Percentiles rank a stretch among this genome's conserved stretches.
Evolutionary conservation across 2,113 vertebrate species (phyloP).

Genomic region (Salvelinus sp.): DNA sequence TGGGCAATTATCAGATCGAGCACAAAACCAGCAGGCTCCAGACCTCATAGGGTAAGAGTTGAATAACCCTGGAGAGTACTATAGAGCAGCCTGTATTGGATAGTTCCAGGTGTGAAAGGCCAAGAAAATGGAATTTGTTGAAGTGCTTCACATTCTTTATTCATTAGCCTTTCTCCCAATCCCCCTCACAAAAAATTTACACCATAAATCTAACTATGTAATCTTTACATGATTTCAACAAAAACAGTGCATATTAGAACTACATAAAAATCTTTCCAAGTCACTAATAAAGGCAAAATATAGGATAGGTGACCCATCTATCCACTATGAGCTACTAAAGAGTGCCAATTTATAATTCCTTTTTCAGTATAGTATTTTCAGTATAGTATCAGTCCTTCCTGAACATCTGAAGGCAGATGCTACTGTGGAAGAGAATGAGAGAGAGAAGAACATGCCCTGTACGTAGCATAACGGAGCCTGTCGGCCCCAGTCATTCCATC

Average conservation of each 20-base stretch:
- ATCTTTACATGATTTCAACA: constrained; percentile 53
- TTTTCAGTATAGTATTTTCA: too few relatives aligned
- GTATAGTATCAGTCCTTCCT: constrained; percentile 1
- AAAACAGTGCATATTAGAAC: constrained; percentile 63
- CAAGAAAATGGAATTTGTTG: background rate
- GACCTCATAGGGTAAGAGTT: too few relatives aligned
- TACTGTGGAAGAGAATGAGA: background rate
- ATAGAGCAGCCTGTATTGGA: background rate
- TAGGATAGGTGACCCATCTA: constrained; percentile 11
- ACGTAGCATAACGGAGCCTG: background rate
- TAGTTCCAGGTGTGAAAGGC: background rate
- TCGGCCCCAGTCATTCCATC: background rate
- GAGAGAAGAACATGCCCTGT: background rate
- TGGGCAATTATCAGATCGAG: too few relatives aligned
- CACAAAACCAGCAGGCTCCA: too few relatives aligned
- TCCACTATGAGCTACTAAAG: constrained; percentile 4
- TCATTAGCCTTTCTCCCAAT: constrained; percentile 48
- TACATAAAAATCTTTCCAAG: constrained; percentile 67
- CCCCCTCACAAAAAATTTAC: constrained; percentile 50
- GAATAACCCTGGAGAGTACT: too few relatives aligned
- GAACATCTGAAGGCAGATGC: constrained; percentile 9
- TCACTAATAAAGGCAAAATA: constrained; percentile 12
- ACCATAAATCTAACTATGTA: constrained; percentile 59
- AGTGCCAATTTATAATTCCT: background rate
- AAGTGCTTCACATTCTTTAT: constrained; percentile 61